Evolutionary conservation across 2,888 invertebrate species (phyloP).

Genomic region (Leptogaster cylindrica): DNA sequence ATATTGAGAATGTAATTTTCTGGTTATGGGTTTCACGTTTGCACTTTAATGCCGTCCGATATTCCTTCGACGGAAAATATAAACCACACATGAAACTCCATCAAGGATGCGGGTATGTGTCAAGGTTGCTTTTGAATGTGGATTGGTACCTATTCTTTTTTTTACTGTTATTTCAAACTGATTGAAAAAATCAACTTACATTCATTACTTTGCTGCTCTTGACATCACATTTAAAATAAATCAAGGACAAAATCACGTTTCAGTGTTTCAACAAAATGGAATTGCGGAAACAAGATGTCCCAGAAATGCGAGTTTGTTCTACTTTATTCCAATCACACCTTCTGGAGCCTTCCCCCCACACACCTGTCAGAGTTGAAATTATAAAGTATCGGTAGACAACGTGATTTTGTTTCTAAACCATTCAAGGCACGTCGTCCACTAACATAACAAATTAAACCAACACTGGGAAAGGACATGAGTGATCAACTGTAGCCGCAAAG

Average conservation of each 20-base stretch:
- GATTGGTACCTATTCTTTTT: neutral
- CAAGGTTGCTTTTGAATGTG: neutral
- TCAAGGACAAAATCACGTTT: neutral
- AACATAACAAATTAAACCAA: slow-evolving; percentile 5
- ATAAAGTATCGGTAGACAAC: neutral
- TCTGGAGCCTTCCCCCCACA: neutral
- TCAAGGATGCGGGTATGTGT: neutral
- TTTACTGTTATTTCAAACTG: neutral
- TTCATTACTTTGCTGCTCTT: too few relatives aligned
- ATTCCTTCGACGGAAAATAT: too few relatives aligned
- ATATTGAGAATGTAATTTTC: neutral
- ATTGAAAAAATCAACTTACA: neutral
- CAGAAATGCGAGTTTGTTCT: neutral
- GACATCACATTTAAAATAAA: too few relatives aligned
- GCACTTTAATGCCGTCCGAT: too few relatives aligned
- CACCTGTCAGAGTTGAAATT: neutral
- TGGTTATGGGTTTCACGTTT: too few relatives aligned
- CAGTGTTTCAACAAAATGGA: neutral
- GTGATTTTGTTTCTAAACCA: neutral
- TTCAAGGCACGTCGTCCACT: neutral
- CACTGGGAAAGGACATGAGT: neutral
- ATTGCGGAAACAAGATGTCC: neutral
- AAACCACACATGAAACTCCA: too few relatives aligned
- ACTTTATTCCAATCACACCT: slow-evolving; percentile 4
- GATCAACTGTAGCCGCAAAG: neutral